Evolutionary conservation across 2,797 vertebrate species (phyloP).

Genomic region (Lates japonicus): DNA sequence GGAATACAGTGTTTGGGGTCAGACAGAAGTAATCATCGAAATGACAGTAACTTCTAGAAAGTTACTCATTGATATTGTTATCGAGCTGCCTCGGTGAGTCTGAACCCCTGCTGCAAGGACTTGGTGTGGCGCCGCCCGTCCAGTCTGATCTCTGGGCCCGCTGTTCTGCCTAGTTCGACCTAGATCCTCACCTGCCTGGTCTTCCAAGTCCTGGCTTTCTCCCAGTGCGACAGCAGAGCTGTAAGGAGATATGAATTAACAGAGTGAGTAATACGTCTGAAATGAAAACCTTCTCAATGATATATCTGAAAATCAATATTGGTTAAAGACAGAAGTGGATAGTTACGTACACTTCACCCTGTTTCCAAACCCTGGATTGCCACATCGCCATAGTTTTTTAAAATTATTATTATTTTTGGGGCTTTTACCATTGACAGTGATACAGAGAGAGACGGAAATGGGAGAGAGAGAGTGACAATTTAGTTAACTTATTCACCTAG

Average conservation of each 20-base stretch:
- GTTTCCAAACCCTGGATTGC: background rate
- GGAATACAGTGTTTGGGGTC: background rate
- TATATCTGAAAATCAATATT: background rate
- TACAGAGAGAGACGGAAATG: no score
- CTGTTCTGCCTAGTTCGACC: conserved; percentile 94
- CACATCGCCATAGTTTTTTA: background rate
- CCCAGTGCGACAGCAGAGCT: conserved; percentile 90
- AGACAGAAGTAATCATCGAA: background rate
- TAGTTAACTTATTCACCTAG: no score
- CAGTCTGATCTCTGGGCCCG: conserved; percentile 93
- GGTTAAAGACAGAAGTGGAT: background rate
- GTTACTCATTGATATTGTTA: background rate
- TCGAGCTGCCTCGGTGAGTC: conserved; percentile 97
- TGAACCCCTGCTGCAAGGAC: conserved; percentile 96
- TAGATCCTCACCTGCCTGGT: conserved; percentile 94
- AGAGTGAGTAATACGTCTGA: conserved; percentile 87
- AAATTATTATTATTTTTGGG: no score
- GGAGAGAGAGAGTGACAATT: no score
- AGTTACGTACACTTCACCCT: background rate
- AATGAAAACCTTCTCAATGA: background rate
- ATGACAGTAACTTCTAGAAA: background rate
- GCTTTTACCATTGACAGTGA: no score
- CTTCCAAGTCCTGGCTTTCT: conserved; percentile 93
- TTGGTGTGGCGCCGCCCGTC: conserved; percentile 92
- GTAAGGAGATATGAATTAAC: conserved; percentile 93